These are phyloP conservation scores for Anabacerthia variegaticeps DNA, from an alignment of 2,797 vertebrate genomes.

Conservation along the genomic window DNA sequence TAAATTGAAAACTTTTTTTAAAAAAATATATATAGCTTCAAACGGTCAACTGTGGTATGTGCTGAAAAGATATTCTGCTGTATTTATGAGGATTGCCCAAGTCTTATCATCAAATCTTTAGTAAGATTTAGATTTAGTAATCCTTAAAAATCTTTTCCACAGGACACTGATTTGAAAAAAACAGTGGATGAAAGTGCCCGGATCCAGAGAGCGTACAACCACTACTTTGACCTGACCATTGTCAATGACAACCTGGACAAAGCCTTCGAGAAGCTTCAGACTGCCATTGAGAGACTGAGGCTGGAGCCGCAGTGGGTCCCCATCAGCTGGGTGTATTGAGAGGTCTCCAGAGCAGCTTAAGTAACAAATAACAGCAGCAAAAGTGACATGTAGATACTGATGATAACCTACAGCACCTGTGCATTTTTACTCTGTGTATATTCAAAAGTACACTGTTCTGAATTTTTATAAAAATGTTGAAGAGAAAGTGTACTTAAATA, in stretches of 20 bases:
- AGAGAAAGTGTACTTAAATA: constrained; percentile 94
- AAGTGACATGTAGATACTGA: constrained; percentile 65
- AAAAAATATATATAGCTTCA: neutral
- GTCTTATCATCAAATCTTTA: neutral
- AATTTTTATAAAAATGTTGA: constrained; percentile 89
- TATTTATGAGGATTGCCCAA: neutral
- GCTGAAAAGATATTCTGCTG: neutral
- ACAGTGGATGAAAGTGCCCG: constrained; percentile 96
- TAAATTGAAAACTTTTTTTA: neutral
- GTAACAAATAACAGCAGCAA: constrained; percentile 49
- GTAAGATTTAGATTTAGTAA: neutral
- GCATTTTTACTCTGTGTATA: constrained; percentile 78
- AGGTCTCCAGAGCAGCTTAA: neutral
- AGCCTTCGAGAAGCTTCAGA: constrained; percentile 93
- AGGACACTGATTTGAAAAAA: constrained; percentile 98
- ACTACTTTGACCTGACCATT: constrained; percentile 97
- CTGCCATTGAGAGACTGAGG: constrained; percentile 86
- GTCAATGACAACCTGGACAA: constrained; percentile 97
- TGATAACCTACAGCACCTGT: constrained; percentile 66
- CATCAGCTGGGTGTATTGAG: constrained; percentile 97
- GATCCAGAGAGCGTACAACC: constrained; percentile 93
- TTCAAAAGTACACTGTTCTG: constrained; percentile 84
- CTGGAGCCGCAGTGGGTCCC: constrained; percentile 96
- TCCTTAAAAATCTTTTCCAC: constrained; percentile 10
- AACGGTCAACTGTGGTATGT: neutral